Conservation (phyloP, 2,888 invertebrate genomes). For the Xestia sexstrigata region DNA sequence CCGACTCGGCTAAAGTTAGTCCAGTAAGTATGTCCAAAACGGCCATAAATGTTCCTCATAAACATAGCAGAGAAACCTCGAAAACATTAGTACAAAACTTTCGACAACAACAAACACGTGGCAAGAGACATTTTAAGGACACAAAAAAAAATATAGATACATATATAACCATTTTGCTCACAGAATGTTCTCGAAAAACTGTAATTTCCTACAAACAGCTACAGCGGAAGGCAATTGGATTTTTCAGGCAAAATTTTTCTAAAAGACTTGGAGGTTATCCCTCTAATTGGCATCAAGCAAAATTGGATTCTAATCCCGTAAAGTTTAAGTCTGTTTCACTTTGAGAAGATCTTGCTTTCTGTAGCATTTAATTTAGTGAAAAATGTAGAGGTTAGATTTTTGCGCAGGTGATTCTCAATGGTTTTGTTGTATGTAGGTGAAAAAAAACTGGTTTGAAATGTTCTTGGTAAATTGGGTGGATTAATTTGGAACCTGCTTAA, state of each 20-base stretch:
- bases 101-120: constrained; percentile 36
- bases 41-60: constrained; percentile 27
- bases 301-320: constrained; percentile 46
- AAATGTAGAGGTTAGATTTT: constrained; percentile 67
- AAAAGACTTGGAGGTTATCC: constrained; percentile 52
- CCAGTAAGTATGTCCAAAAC: constrained; percentile 15
- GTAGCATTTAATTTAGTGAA: constrained; percentile 65
- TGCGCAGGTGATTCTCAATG: constrained; percentile 60
- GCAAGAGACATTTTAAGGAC: constrained; percentile 27
- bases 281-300: constrained; percentile 52
- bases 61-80: constrained; percentile 33
- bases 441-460: constrained; percentile 54
- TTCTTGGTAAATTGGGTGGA: constrained; percentile 53
- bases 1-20: constrained; percentile 6
- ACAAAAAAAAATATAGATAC: constrained; percentile 25
- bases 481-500: constrained; percentile 47
- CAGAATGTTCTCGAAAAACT: constrained; percentile 48
- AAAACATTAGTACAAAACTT: constrained; percentile 24
- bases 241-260: constrained; percentile 61
- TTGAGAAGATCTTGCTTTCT: background rate
- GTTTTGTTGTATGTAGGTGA: constrained; percentile 58
- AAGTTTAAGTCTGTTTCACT: constrained; percentile 42
- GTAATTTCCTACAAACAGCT: constrained; percentile 63
- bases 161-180: constrained; percentile 30
- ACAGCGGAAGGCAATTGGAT: constrained; percentile 65